Evolutionary conservation across 2,797 vertebrate genomes (phyloP), one percentile per base, ranked within the genome.

Genomic region (Sebastes iracundus): DNA sequence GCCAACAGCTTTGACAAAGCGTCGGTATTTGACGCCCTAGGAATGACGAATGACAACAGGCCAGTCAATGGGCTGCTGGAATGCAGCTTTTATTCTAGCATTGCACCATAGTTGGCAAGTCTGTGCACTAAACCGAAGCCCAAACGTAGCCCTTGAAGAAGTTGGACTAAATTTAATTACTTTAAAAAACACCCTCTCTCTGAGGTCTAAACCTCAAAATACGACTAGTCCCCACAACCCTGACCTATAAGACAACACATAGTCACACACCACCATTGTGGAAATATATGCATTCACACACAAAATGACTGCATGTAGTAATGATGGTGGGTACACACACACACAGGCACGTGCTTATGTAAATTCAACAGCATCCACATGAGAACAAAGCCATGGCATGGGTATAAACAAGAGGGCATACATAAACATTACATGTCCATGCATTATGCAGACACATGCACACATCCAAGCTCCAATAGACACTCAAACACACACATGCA

Each of bases 361-460:
- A 88, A 91, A 93, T 90, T 85, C 67, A 87, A 77, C 86, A 79
- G 72, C 81, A 75, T 82, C 76, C 74, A 72, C 76, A 81, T 33
- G 55, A 90, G 84, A 92, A 93, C 89, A 93, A 94, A 94, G 87
- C 78, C 85, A 88, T 89, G 88, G 87, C 87, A 88, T 62, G 75
- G 76, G 73, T 79, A 82, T 83, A 82, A 90, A 91, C 87, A 77
- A 90, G 79, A 84, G 89, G 78, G 75, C 88, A 92, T 93, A 88
- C 90, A 93, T 91, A 93, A 92, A 92, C 90, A 93, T 93, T 76
- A 86, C 85, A 85, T 88, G 91, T 83, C 66, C 64, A 87, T 80
- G 79, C 86, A 91, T 91, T 92, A 93, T 93, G 92, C 91, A 90
- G 82, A 79, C 82, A 89, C 87, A 89, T 83, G 87, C 81, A 88